These are phyloP conservation scores for Pseudanteris insignis DNA, from an alignment of 2,888 invertebrate genomes.

Conservation along the genomic window DNA sequence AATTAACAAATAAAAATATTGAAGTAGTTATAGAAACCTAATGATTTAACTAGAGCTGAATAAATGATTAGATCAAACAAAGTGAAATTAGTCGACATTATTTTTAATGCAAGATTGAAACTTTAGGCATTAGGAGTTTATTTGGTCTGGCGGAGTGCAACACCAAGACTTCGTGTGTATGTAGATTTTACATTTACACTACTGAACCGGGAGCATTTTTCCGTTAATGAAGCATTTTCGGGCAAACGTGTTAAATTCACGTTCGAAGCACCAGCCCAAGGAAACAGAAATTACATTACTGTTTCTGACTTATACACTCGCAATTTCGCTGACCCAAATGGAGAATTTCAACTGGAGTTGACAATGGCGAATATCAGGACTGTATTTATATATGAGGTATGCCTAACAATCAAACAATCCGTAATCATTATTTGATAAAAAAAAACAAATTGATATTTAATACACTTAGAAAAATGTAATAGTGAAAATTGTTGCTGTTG, in stretches of 20 bases:
- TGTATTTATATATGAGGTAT: slow-evolving; percentile 75
- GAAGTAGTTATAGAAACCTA: no score
- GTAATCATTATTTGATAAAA: no score
- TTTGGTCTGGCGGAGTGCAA: slow-evolving; percentile 79
- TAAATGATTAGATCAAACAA: no score
- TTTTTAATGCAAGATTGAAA: no score
- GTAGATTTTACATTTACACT: slow-evolving; percentile 84
- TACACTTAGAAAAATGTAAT: no score
- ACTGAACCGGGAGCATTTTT: slow-evolving; percentile 83
- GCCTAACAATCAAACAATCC: no score
- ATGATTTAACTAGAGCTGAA: no score
- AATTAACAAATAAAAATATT: no score
- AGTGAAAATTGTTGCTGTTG: no score
- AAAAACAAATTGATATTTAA: no score
- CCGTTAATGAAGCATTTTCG: slow-evolving; percentile 81
- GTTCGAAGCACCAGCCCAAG: slow-evolving; percentile 77
- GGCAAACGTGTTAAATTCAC: slow-evolving; percentile 79
- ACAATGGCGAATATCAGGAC: slow-evolving; percentile 80
- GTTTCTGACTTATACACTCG: slow-evolving; percentile 76
- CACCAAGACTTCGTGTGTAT: slow-evolving; percentile 79
- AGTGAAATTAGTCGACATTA: no score
- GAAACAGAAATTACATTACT: slow-evolving; percentile 78
- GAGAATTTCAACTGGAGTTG: slow-evolving; percentile 82
- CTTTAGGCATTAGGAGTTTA: slow-evolving; percentile 75
- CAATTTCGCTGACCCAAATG: slow-evolving; percentile 80